These are phyloP conservation scores for Drosophila parabipectinata DNA, from an alignment of 1,140 invertebrate genomes.

Conservation along the genomic window DNA sequence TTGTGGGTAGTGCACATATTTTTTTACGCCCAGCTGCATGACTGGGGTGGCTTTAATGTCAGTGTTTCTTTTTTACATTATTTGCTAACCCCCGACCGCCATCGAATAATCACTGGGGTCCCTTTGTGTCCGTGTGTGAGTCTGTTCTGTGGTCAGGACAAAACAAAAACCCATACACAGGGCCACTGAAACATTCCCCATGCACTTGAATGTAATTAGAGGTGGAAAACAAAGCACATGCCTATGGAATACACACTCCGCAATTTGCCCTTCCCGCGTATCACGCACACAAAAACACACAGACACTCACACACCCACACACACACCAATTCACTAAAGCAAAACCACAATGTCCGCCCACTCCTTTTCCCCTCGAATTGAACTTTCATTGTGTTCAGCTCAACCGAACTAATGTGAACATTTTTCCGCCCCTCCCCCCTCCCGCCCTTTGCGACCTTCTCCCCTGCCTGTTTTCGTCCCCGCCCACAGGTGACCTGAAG, in stretches of 20 bases:
- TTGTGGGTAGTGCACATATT: slow-evolving; percentile 10
- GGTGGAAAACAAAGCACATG: slow-evolving; percentile 55
- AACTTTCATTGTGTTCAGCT: slow-evolving; percentile 37
- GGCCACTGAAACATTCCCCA: slow-evolving; percentile 4
- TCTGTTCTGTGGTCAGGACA: slow-evolving; percentile 44
- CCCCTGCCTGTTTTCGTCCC: slow-evolving; percentile 12
- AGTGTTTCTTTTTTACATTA: slow-evolving; percentile 56
- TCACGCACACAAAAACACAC: slow-evolving; percentile 10
- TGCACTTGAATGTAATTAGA: slow-evolving; percentile 60
- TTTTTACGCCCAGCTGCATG: slow-evolving; percentile 23
- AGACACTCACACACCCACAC: slow-evolving; percentile 18
- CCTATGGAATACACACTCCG: slow-evolving; percentile 44
- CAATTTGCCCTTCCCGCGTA: background rate
- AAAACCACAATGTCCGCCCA: slow-evolving; percentile 32
- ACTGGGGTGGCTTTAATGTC: slow-evolving; percentile 46
- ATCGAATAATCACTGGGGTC: slow-evolving; percentile 25
- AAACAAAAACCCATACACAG: slow-evolving; percentile 4
- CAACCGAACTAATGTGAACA: slow-evolving; percentile 47
- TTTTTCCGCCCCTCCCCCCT: slow-evolving; percentile 20
- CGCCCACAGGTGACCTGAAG: slow-evolving; percentile 75
- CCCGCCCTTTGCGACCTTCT: background rate
- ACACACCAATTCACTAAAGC: slow-evolving; percentile 5
- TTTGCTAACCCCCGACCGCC: slow-evolving; percentile 44
- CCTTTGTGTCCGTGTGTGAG: slow-evolving; percentile 9
- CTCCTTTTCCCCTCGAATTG: slow-evolving; percentile 17